These are phyloP conservation scores for Distichodus sexfasciatus DNA, from an alignment of 2,797 vertebrate species.

Conservation along the genomic window DNA sequence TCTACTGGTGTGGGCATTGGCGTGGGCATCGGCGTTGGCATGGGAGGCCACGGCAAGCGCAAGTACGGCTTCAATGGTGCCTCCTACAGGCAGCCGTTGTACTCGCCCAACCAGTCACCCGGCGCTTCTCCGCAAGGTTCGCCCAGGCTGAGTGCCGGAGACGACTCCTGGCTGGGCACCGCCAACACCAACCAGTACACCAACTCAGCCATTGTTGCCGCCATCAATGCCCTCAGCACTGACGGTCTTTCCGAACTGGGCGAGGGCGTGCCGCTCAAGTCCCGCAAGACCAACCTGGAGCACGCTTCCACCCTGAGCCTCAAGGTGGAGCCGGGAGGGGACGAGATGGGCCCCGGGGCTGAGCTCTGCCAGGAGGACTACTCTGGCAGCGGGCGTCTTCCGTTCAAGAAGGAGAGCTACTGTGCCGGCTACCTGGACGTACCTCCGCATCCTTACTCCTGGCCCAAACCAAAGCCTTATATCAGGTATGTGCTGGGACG, in stretches of 20 bases:
- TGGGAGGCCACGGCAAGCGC: constrained; percentile 62
- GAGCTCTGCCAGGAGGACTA: constrained; percentile 76
- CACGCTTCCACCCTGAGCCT: constrained; percentile 73
- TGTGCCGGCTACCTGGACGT: constrained; percentile 82
- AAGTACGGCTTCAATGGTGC: constrained; percentile 78
- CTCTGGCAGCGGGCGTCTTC: constrained; percentile 65
- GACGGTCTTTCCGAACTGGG: constrained; percentile 78
- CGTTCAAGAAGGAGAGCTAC: constrained; percentile 80
- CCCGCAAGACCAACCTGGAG: constrained; percentile 76
- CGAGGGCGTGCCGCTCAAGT: constrained; percentile 80
- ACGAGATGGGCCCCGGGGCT: constrained; percentile 68
- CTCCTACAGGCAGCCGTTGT: constrained; percentile 66
- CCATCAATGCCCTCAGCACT: constrained; percentile 85
- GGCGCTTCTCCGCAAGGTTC: constrained; percentile 78
- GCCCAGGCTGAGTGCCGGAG: constrained; percentile 73
- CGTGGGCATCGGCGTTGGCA: background rate
- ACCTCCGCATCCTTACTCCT: constrained; percentile 78
- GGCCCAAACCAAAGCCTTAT: constrained; percentile 82
- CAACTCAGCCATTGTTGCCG: constrained; percentile 83
- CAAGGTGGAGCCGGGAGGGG: constrained; percentile 77
- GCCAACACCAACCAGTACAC: constrained; percentile 82
- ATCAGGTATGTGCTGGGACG: constrained; percentile 79
- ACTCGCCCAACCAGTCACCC: constrained; percentile 78
- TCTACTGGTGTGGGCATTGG: too few species aligned
- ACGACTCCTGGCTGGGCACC: constrained; percentile 79